Evolutionary conservation across 2,797 vertebrate genomes (phyloP).

Genomic region (Ctenosaura bakeri): DNA sequence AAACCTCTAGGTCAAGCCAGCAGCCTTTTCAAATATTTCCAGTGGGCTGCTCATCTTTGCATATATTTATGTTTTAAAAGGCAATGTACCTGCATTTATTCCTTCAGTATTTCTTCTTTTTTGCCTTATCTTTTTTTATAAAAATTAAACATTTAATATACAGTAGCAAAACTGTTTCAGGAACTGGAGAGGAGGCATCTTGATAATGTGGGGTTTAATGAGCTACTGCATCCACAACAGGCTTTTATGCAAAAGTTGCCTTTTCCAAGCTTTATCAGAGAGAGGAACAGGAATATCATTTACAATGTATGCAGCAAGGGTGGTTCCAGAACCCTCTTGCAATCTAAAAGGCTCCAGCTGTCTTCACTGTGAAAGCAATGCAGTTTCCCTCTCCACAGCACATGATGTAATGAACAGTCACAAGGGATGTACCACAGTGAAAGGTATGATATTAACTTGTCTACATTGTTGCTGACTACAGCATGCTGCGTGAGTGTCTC

Average conservation of each 20-base stretch:
- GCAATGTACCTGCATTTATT: background rate
- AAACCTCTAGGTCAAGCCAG: background rate
- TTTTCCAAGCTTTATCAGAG: background rate
- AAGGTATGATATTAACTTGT: conserved; percentile 16
- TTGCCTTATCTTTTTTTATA: background rate
- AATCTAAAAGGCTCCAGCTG: background rate
- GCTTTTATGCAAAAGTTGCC: background rate
- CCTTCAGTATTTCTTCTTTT: background rate
- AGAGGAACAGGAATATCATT: background rate
- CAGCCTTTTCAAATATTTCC: background rate
- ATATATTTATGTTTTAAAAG: background rate
- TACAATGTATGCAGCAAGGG: background rate
- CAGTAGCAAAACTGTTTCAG: background rate
- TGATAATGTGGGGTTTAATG: background rate
- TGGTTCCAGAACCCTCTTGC: background rate
- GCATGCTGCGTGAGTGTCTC: background rate
- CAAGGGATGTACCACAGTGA: background rate
- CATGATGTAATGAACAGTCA: conserved; percentile 1
- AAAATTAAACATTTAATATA: background rate
- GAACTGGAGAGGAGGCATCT: background rate
- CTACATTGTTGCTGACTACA: background rate
- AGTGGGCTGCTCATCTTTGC: background rate
- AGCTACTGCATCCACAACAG: background rate
- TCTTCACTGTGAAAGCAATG: conserved; percentile 4
- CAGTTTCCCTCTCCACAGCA: conserved; percentile 11